Base-by-base conservation (phyloP, 2,888 invertebrate species). In the Belgica antarctica region DNA sequence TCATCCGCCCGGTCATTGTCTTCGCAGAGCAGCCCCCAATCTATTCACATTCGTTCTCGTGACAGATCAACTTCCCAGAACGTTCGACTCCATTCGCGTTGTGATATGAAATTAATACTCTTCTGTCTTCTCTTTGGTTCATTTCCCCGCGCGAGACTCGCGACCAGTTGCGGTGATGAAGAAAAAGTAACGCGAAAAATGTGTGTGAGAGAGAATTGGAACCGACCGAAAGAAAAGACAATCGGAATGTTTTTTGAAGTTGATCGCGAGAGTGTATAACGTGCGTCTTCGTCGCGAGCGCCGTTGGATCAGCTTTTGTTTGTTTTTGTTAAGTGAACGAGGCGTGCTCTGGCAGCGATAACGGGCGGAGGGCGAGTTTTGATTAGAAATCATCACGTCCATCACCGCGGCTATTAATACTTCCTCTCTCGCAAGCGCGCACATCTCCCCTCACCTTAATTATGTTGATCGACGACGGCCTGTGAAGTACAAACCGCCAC, bases 101-200 rank as follows among this genome's bases (percentile, higher is more conserved):
- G 22, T 52, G 52, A 19, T 10, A 59, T 59, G 59, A 59, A 59
- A 59, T 25, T 59, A 24, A 25, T 59, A 57, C 57, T 25, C 4
- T 59, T n/a, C 31, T 31, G 10, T 31, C 10, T 10, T 31, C 31
- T 31, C 5, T 7, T 31, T 31, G 4, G 10, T 7, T 31, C 10
- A 31, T 31, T 46, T 46, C 17, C 17, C 34, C 7, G 7, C 10
- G 8, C 34, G 8, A 7, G 34, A 8, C 34, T 8, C n/a, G n/a
- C n/a, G 34, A 34, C 34, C 34, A 34, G 34, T 34, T 34, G 34
- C 10, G 34, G 10, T n/a, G 34, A n/a, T n/a, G n/a, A n/a, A 46
- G 27, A 59, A 59, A 59, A 59, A n/a, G n/a, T 27, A 59, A 59
- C 59, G 59, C 59, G 59, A 59, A 59, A 59, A 59, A 59, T 59